These are phyloP conservation scores for Drosophila nr. perissopoda DNA, from an alignment of 2,888 invertebrate genomes.

Conservation along the genomic window DNA sequence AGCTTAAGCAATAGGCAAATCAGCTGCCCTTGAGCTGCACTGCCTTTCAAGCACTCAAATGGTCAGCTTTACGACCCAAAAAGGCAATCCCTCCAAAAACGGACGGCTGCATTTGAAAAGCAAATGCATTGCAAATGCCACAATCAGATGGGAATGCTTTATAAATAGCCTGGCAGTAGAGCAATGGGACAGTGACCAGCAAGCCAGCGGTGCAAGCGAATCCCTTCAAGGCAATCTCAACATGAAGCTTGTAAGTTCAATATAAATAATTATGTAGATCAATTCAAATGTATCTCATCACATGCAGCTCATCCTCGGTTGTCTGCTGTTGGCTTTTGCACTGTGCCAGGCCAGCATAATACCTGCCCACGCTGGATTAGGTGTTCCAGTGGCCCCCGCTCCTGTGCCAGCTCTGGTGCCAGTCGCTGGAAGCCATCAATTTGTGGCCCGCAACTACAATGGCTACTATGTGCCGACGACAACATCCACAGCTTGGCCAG, in stretches of 20 bases:
- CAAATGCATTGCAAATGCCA: slow-evolving; percentile 16
- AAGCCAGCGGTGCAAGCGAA: slow-evolving; percentile 21
- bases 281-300: not conserved
- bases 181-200: slow-evolving; percentile 46
- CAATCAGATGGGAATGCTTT: slow-evolving; percentile 35
- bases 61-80: slow-evolving; percentile 26
- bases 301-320: slow-evolving; percentile 24
- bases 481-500: slow-evolving; percentile 44
- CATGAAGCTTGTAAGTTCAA: slow-evolving; percentile 61
- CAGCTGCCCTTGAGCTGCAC: slow-evolving; percentile 60
- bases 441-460: slow-evolving; percentile 80
- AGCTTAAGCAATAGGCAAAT: slow-evolving; percentile 50
- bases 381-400: slow-evolving; percentile 27
- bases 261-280: not conserved
- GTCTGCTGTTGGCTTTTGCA: slow-evolving; percentile 35
- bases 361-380: slow-evolving; percentile 54
- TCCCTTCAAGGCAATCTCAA: slow-evolving; percentile 11
- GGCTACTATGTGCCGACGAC: slow-evolving; percentile 69
- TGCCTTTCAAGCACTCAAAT: slow-evolving; percentile 37
- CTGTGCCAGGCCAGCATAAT: slow-evolving; percentile 56
- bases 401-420: slow-evolving; percentile 68
- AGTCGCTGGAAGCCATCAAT: slow-evolving; percentile 77
- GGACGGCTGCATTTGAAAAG: slow-evolving; percentile 60
- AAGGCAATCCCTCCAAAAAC: slow-evolving; percentile 29
- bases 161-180: slow-evolving; percentile 30